A percentile compares a stretch with the other conserved stretches of the same genome.
Conservation (phyloP, 2,888 invertebrate species). For the Trachelus troglodyta region DNA sequence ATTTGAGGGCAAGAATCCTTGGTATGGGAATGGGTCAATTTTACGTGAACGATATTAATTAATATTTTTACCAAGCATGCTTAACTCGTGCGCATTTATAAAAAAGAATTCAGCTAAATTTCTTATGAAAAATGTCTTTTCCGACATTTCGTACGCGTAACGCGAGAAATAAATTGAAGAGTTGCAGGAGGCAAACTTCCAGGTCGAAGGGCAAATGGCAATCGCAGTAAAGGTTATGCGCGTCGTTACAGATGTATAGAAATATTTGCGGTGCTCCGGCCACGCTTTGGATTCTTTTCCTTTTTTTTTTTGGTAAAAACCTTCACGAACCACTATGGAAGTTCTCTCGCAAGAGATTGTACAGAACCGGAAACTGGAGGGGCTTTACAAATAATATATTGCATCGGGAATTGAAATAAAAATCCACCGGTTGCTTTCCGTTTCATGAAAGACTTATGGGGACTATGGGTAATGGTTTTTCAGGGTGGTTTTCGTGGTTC, state of each 20-base stretch:
- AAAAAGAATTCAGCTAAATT: too few relatives aligned
- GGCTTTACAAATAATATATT: conserved; percentile 46
- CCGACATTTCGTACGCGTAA: neutral
- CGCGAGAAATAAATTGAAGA: neutral
- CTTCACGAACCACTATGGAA: neutral
- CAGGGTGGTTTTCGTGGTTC: conserved; percentile 6
- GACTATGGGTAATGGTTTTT: neutral
- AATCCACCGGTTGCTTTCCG: conserved; percentile 58
- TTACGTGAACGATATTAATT: too few relatives aligned
- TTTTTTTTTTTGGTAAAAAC: neutral
- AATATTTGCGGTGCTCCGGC: conserved; percentile 30
- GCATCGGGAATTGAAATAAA: conserved; percentile 53
- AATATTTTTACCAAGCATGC: too few relatives aligned
- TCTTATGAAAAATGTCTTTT: neutral
- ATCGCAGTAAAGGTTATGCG: conserved; percentile 39
- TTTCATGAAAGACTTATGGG: conserved; percentile 41
- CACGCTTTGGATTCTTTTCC: neutral
- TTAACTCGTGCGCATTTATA: too few relatives aligned
- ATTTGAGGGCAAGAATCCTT: neutral
- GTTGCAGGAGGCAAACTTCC: neutral
- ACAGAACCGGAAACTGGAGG: neutral
- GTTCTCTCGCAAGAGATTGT: neutral
- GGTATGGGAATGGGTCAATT: too few relatives aligned
- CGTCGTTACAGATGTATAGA: conserved; percentile 46
- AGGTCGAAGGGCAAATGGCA: neutral